Base-by-base conservation (phyloP, 2,113 vertebrate species). In the Zosterops pallidus region DNA sequence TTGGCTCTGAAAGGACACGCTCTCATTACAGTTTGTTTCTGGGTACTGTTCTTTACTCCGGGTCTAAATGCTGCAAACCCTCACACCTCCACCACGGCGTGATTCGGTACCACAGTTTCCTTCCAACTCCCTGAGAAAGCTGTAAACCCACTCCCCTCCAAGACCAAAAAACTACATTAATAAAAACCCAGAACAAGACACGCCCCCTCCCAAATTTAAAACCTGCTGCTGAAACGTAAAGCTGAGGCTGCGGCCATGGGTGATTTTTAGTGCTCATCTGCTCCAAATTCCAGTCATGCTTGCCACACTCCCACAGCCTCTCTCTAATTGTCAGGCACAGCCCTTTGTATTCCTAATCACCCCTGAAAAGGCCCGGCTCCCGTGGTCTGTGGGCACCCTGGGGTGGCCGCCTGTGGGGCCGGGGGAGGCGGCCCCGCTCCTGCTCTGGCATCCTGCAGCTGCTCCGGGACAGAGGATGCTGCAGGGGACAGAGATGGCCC, bases 281-380 rank as follows among this genome's bases (percentile, higher is more conserved):
- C 83, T 94, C 91, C 94, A 91, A 68, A 97, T 97, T 95, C 96
- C 92, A 91, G 86, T 90, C 92, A 89, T 94, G 89, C 60, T 63
- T 93, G 79, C 90, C 90, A 77, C 76, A 78, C 59, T 89, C 59
- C 71, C 83, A 65, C 64, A 92, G 79, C 55, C 76, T 44, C 37
- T 86, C 76, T 90, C 80, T 74, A 92, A 90, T 80, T 95, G 93
- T 74, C 91, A 67, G 75, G 50, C 81, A n/a, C 9, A 41, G 70
- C 50, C 42, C 49, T 95, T 94, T 92, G 93, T 96, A 22, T 46
- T 83, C 85, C 85, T 95, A 94, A 93, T 91, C 82, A 88, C 11
- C 33, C 57, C 78, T 83, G 90, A 88, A 91, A 95, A 88, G 63
- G 47, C 55, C 50, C 42, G 33, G 1, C 63, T 76, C 28, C 92